Base-by-base conservation (phyloP, 2,888 invertebrate species). In the Poecilobothrus nobilitatus region DNA sequence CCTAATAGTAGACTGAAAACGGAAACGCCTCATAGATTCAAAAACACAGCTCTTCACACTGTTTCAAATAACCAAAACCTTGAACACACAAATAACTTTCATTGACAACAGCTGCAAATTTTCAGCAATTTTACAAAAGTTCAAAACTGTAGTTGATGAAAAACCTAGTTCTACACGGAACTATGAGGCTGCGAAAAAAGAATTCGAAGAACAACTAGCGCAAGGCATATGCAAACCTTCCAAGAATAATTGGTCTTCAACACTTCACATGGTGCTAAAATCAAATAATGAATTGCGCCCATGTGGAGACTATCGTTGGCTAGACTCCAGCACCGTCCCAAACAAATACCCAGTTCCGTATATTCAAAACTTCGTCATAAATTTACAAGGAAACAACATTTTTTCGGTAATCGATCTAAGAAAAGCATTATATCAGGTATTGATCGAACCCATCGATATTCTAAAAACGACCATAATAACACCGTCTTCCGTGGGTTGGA, bases 181-280 rank as follows among this genome's bases (percentile, higher is more conserved):
- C 9, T 33, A 27, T 2, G 9, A 63, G 22, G 27, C 18, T 4
- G 63, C 27, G 12, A 33, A 63, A 15, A 4, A 10, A 3, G 63
- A 63, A 63, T 63, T 63, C 22, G 27, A 63, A 5, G 22, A 27
- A 15, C 62, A 20, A 62, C 9, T 6, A 4, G 20, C 7, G 20
- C 62, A 1, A 62, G 8, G 2, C 1, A 7, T 5, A 62, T 1
- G 5, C 10, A 6, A 27, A 27, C 80, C 79, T 0, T 80, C 79
- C 0, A 75, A 75, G 12, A 78, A 78, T 41, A 71, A 74, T 0
- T 81, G 78, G 80, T 74, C 80, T 15, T 27, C 27, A 27, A 12
- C 63, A 63, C 63, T 63, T 9, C 63, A 63, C 27, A 63, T 63
- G 63, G 27, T 63, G 3, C 22, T 8, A 21, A 63, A 63, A 63